phyloP scores from a whole-genome alignment of 2,797 vertebrate species.

The Fistularia tabacaria region DNA sequence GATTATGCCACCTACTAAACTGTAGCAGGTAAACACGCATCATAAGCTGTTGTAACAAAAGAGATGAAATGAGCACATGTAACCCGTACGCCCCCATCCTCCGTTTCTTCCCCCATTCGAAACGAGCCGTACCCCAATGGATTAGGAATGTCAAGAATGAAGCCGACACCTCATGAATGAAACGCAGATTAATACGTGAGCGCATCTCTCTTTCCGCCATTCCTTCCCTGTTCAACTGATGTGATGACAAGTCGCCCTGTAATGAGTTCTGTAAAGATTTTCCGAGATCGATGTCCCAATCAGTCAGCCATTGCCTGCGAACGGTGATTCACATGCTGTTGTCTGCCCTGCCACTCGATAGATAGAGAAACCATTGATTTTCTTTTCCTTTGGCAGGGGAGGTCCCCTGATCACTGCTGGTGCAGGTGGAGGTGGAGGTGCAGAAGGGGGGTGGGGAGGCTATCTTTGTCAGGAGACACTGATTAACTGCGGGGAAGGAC shows the following conservation, averaged over 20 bases:
- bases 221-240: conserved; percentile 3
- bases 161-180: conserved; percentile 35
- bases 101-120: conserved; percentile 7
- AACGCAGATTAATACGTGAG: conserved; percentile 52
- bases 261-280: conserved; percentile 81
- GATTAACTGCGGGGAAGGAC: conserved; percentile 67
- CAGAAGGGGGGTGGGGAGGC: background rate
- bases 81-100: conserved; percentile 19
- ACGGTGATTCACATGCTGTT: conserved; percentile 72
- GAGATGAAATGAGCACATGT: conserved; percentile 1
- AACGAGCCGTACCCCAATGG: conserved; percentile 16
- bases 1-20: conserved; percentile 30
- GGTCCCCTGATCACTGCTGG: conserved; percentile 2
- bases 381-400: conserved; percentile 39
- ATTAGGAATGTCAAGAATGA: conserved; percentile 22
- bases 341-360: conserved; percentile 52
- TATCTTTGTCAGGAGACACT: conserved; percentile 60
- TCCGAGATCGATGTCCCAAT: conserved; percentile 74
- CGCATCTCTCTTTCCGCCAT: background rate
- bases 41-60: conserved; percentile 5
- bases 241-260: conserved; percentile 69
- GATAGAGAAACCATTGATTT: conserved; percentile 74
- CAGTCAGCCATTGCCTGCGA: conserved; percentile 61
- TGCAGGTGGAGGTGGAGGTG: conserved; percentile 20
- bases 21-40: conserved; percentile 15